Base-by-base conservation (phyloP, 2,113 vertebrate species). In the Myrmecophaga tridactyla region DNA sequence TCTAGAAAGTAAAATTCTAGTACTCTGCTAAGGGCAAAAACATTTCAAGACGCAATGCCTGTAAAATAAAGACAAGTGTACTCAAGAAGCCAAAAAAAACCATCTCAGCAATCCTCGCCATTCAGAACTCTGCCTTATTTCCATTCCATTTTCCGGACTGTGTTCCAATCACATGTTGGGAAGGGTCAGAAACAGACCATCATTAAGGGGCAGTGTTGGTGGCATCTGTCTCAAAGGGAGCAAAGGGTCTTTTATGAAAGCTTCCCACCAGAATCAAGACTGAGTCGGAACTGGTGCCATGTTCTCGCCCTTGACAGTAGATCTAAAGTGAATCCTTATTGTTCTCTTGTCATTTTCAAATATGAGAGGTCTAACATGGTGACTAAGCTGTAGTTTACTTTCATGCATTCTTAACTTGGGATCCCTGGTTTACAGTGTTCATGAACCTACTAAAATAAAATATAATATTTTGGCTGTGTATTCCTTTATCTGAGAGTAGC, bases 191-290 rank as follows among this genome's bases (percentile, higher is more conserved):
- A 89, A 94, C 95, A 92, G 75, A 60, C 91, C 94, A 31, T 95
- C 96, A 96, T 95, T 93, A 94, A 98, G 86, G 94, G 97, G 96
- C 92, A 89, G 82, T 95, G 58, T 97, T 7, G 41, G 93, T 98
- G 97, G 97, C 97, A 96, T 97, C 92, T 93, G 75, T 98, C 97
- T 96, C 94, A 93, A 98, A 94, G 93, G 82, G 97, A 97, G 98
- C 98, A 98, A 98, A 98, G 87, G 77, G 46, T 53, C 97, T 97
- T 98, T 98, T 98, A 97, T 97, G 76, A 96, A 95, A 91, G 31
- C 6, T 81, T 97, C 88, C 95, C 78, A 90, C 89, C 67, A 98
- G 93, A 97, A 97, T 90, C 84, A 88, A 97, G 94, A 85, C 94
- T 94, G 86, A 92, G 94, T 67, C 96, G 95, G 95, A 98, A 96